Evolutionary conservation across 2,797 vertebrate genomes (phyloP).

Genomic region (Lepus townsendii): DNA sequence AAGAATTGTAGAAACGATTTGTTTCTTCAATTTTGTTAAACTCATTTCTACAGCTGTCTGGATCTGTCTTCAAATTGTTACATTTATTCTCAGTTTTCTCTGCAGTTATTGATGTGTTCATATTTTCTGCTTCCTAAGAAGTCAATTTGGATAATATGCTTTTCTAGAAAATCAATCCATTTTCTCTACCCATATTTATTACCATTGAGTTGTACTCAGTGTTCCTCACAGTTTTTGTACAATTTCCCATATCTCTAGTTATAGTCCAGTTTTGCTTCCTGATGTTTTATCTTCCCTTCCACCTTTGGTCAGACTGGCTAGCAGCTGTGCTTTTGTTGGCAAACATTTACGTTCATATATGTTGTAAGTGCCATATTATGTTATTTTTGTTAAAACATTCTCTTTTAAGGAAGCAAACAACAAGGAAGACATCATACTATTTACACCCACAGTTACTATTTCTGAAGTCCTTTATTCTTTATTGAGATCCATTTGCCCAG

Average conservation of each 20-base stretch:
- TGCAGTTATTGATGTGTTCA: background rate
- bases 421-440: background rate
- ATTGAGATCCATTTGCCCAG: background rate
- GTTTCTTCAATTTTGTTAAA: slow-evolving; percentile 3
- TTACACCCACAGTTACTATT: background rate
- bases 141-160: background rate
- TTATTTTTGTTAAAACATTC: slow-evolving; percentile 11
- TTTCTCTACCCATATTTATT: background rate
- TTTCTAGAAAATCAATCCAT: background rate
- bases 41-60: background rate
- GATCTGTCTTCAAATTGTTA: background rate
- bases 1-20: background rate
- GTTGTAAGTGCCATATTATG: background rate
- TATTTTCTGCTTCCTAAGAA: background rate
- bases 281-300: background rate
- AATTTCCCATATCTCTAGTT: background rate
- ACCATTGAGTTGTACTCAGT: background rate
- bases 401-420: slow-evolving; percentile 15
- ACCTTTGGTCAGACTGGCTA: background rate
- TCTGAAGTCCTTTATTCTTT: background rate
- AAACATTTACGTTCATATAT: background rate
- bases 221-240: slow-evolving; percentile 10
- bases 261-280: background rate
- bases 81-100: background rate
- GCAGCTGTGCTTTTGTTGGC: background rate